Base-by-base conservation (phyloP, 1,140 invertebrate species). In the Helicorthomorpha holstii region DNA sequence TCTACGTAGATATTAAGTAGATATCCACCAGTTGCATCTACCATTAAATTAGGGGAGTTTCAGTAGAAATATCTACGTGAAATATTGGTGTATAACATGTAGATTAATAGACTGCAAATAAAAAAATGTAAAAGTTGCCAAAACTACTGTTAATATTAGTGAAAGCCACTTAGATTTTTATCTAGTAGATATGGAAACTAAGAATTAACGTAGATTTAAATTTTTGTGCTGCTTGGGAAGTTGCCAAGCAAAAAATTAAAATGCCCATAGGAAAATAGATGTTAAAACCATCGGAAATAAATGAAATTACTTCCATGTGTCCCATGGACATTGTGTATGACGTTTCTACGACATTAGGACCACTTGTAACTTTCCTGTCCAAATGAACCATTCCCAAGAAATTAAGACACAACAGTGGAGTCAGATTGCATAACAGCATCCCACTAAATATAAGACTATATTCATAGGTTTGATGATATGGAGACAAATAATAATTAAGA, bases 251-350 rank as follows among this genome's bases (percentile, higher is more conserved):
- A 58, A 99, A 81, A 50, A 89, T 73, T 38, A 98, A 74, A 64
- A 99, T 94, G 46, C 85, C 78, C 76, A 98, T 97, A 0, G 96
- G 96, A 68, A 98, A 96, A 66, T 98, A 99, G 41, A 99, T 85
- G 69, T 98, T 98, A 69, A 99, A 98, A 22, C 95, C 94, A 69
- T 96, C 85, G 1, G 92, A 90, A 54, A 98, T 88, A 50, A 98
- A 89, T 10, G 87, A 82, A 50, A 98, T 82, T 0, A 98, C 89
- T 72, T 98, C 93, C 91, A 98, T 92, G 63, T 98, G 94, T 21
- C 95, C 95, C 94, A 99, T 59, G 66, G 89, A 85, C 71, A 84
- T 78, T 0, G 89, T 94, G 60, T 93, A 93, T 59, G 83, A 77
- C 1, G 89, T 93, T 69, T 93, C 87, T 58, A 81, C 67, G 14